Conservation (phyloP, 1,140 invertebrate genomes). For the Asbolus verrucosus region DNA sequence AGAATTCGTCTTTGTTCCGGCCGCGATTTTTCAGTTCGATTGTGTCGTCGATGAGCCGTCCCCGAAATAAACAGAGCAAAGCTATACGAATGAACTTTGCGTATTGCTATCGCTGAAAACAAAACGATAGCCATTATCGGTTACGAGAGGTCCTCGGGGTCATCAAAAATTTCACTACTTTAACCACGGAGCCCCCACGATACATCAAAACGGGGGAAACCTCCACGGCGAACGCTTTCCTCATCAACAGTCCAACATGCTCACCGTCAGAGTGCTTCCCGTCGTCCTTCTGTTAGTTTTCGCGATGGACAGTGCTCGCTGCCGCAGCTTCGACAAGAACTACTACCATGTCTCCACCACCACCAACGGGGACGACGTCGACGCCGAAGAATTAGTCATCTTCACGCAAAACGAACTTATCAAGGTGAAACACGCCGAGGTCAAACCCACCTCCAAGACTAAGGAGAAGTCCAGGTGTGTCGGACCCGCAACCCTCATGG, state of each 20-base stretch:
- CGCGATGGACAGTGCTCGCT: background rate
- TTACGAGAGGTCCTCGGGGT: constrained; percentile 39
- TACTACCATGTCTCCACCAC: constrained; percentile 15
- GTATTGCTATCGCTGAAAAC: constrained; percentile 28
- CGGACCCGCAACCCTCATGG: constrained; percentile 34
- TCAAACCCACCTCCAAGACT: background rate
- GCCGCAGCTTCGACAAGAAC: constrained; percentile 10
- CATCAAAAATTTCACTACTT: constrained; percentile 43
- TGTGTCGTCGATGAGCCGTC: background rate
- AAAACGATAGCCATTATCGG: constrained; percentile 36
- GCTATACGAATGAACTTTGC: constrained; percentile 35
- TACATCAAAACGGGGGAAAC: constrained; percentile 39
- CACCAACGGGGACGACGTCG: background rate
- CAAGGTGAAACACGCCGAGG: background rate
- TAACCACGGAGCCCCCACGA: constrained; percentile 26
- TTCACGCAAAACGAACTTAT: background rate
- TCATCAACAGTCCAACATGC: background rate
- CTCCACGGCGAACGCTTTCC: constrained; percentile 22
- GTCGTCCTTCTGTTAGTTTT: constrained; percentile 6
- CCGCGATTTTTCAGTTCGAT: constrained; percentile 4
- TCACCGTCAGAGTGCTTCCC: constrained; percentile 3
- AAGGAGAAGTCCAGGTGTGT: constrained; percentile 23
- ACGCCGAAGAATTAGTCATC: background rate
- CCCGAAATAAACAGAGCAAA: constrained; percentile 38
- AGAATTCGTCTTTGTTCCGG: constrained; percentile 11